Base-by-base conservation (phyloP, 2,888 invertebrate species). In the Campaea margaritaria region DNA sequence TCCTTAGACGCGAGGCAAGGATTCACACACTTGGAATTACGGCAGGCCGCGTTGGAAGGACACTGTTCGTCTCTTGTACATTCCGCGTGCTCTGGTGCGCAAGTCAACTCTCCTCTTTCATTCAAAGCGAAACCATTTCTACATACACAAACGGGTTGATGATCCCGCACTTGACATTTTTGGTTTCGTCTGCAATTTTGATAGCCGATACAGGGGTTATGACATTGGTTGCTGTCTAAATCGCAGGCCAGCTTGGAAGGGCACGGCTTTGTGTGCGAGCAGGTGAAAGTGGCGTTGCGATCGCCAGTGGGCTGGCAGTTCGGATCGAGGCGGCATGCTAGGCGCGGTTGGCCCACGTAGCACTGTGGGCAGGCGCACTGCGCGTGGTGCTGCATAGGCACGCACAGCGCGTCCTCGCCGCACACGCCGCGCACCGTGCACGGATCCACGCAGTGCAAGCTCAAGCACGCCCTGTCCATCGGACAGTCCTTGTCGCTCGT, bases 401-500 rank as follows among this genome's bases (percentile, higher is more conserved):
- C 95, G 88, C 98, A 98, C 66, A 97, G 93, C 66, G 98, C 97
- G 89, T 97, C 97, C 79, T 95, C 94, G 72, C 98, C 98, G 87
- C 98, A 98, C 72, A 96, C 96, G 78, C 96, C 97, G 77, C 97
- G 95, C 82, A 97, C 94, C 81, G 95, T 95, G 93, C 98, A 98
- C 70, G 97, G 98, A 92, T 98, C 97, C 91, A 96, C 94, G 92
- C 98, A 98, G 93, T 96, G 96, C 91, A 96, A 95, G 93, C 96
- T 96, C 92, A 97, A 95, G 93, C 98, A 98, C 86, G 97, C 96
- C 93, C 97, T 96, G 93, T 97, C 97, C 93, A 96, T 96, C 74
- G 97, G 95, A 93, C 98, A 98, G 93, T 97, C 97, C 93, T 95
- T 94, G 94, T 98, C 97, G 92, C 95, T 95, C 93, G 95, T 95